A percentile compares a stretch with the other conserved stretches of the same genome.
Evolutionary conservation across 2,888 invertebrate species (phyloP).

Genomic region (Phengaris arion): DNA sequence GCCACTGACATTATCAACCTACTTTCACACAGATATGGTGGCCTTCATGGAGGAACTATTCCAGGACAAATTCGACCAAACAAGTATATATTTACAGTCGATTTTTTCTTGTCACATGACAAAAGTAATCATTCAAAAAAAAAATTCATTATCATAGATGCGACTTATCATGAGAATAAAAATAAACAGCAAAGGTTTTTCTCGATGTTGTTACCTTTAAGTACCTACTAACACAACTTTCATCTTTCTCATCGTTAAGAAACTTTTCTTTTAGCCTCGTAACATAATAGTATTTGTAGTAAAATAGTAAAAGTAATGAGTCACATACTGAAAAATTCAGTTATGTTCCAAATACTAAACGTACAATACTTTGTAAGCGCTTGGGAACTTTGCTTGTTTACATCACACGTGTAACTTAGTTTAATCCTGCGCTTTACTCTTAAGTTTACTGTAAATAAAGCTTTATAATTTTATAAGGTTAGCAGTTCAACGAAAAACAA

Average conservation of each 20-base stretch:
- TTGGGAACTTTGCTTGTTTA: constrained; percentile 27
- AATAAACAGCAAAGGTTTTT: background rate
- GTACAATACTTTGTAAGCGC: constrained; percentile 28
- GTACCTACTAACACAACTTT: background rate
- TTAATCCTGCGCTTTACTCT: background rate
- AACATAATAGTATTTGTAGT: constrained; percentile 7
- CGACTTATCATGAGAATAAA: background rate
- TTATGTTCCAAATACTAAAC: constrained; percentile 9
- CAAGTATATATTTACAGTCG: background rate
- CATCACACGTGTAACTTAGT: constrained; percentile 5
- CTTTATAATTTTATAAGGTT: background rate
- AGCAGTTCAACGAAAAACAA: background rate
- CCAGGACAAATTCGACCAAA: background rate
- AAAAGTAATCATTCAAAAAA: no score
- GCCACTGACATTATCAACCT: background rate
- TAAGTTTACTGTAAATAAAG: background rate
- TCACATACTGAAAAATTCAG: constrained; percentile 24
- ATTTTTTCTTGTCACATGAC: no score
- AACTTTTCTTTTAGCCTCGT: background rate
- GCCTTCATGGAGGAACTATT: background rate
- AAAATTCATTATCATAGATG: background rate
- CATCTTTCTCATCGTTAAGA: background rate
- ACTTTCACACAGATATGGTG: background rate
- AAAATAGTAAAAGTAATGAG: constrained; percentile 13
- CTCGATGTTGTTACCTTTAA: background rate